phyloP scores from a whole-genome alignment of 2,888 invertebrate genomes.

The Phalera bucephala region DNA sequence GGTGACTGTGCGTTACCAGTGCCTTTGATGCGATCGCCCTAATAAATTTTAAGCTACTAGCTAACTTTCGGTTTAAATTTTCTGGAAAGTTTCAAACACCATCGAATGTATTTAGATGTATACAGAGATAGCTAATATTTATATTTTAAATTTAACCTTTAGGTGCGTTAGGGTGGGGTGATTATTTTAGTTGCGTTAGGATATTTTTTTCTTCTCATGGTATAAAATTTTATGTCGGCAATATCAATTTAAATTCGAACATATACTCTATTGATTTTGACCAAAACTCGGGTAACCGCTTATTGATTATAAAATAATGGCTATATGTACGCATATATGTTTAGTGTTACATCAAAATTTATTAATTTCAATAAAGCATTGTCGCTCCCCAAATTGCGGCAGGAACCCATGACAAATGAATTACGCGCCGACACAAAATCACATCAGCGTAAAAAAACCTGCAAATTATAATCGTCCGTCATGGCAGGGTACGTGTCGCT shows the following conservation, averaged over 20 bases:
- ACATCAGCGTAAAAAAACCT: conserved; percentile 33
- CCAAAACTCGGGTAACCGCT: too few species aligned
- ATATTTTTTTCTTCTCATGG: too few species aligned
- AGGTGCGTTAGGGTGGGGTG: too few species aligned
- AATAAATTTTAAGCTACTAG: conserved; percentile 9
- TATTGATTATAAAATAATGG: too few species aligned
- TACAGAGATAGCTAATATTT: conserved; percentile 2
- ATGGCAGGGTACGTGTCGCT: conserved; percentile 31
- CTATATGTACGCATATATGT: too few species aligned
- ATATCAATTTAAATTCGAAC: too few species aligned
- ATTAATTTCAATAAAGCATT: conserved; percentile 6
- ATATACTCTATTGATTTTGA: too few species aligned
- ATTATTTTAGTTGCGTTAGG: too few species aligned
- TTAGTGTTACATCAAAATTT: too few species aligned
- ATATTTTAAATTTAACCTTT: neutral
- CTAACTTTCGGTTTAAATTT: conserved; percentile 9
- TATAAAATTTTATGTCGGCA: too few species aligned
- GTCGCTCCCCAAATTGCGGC: neutral
- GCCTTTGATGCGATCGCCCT: conserved; percentile 6
- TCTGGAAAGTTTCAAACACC: conserved; percentile 3
- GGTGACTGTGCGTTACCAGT: conserved; percentile 6
- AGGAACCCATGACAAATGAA: conserved; percentile 1
- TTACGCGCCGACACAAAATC: conserved; percentile 16
- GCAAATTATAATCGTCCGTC: conserved; percentile 47
- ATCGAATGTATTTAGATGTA: conserved; percentile 1